Percentiles rank a stretch among this genome's conserved stretches.
Conservation (phyloP, 1,140 invertebrate genomes). For the Temnothorax nylanderi region DNA sequence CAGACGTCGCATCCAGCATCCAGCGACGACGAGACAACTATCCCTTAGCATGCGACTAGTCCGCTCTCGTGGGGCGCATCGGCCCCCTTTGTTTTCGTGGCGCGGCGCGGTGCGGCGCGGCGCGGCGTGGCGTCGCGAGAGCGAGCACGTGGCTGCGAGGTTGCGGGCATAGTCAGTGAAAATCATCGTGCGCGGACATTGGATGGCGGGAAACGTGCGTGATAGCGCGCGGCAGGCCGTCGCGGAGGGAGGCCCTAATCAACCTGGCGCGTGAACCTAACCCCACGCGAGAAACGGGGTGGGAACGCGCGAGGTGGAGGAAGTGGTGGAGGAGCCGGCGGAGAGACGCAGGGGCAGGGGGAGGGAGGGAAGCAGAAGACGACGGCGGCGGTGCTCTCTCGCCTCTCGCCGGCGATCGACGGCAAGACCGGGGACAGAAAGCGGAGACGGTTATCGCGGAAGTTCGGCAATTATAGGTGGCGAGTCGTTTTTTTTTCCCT, state of each 20-base stretch:
- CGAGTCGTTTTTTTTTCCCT: slow-evolving; percentile 59
- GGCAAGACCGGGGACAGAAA: slow-evolving; percentile 46
- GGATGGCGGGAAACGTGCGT: slow-evolving; percentile 76
- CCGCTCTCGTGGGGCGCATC: slow-evolving; percentile 27
- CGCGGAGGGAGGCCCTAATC: slow-evolving; percentile 79
- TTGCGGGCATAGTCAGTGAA: slow-evolving; percentile 72
- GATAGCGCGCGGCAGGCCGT: slow-evolving; percentile 46
- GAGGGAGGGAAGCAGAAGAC: slow-evolving; percentile 55
- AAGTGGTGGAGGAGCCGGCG: slow-evolving; percentile 65
- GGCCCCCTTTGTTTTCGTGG: slow-evolving; percentile 64
- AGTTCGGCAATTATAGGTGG: slow-evolving; percentile 79
- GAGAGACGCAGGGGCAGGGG: not conserved
- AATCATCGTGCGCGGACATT: slow-evolving; percentile 75
- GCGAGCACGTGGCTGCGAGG: slow-evolving; percentile 66
- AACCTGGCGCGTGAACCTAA: slow-evolving; percentile 77
- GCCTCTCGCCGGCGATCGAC: slow-evolving; percentile 24
- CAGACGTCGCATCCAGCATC: not conserved
- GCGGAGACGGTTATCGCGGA: slow-evolving; percentile 77
- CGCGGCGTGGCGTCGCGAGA: slow-evolving; percentile 36
- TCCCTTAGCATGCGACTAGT: slow-evolving; percentile 3
- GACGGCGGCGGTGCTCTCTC: slow-evolving; percentile 41
- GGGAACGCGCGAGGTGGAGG: slow-evolving; percentile 63
- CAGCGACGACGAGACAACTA: not conserved
- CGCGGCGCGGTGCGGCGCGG: slow-evolving; percentile 15
- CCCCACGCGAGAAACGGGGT: slow-evolving; percentile 68